Evolutionary conservation across 2,888 invertebrate genomes (phyloP).

Genomic region (Drosophila gaucha): DNA sequence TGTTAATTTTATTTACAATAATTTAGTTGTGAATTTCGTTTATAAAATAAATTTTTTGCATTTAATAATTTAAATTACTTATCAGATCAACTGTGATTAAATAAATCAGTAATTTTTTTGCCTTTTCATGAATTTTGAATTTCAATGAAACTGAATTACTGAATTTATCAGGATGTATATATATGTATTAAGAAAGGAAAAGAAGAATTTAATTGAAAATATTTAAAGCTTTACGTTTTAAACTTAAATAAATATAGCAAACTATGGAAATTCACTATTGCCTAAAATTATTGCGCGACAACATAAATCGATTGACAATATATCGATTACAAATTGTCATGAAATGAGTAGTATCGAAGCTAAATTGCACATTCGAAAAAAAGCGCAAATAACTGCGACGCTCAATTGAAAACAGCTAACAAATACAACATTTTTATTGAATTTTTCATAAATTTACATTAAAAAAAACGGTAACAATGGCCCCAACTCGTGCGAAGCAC

Average conservation of each 20-base stretch:
- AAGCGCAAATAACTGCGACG: slow-evolving; percentile 65
- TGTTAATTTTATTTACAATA: background rate
- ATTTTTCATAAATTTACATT: background rate
- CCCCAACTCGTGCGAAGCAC: slow-evolving; percentile 64
- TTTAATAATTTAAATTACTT: background rate
- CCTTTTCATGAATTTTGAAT: too few species aligned
- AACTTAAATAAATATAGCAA: too few species aligned
- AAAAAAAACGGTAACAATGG: slow-evolving; percentile 28
- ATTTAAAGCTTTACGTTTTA: too few species aligned
- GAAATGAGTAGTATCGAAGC: slow-evolving; percentile 20
- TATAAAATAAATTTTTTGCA: background rate
- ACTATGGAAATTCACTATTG: too few species aligned
- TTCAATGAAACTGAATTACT: too few species aligned
- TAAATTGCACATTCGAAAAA: slow-evolving; percentile 36
- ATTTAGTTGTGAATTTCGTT: too few species aligned
- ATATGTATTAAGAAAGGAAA: too few species aligned
- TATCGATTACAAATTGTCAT: slow-evolving; percentile 36
- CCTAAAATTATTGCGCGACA: background rate
- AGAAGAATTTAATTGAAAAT: too few species aligned
- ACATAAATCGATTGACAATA: background rate
- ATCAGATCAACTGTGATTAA: too few species aligned
- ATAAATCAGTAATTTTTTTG: too few species aligned
- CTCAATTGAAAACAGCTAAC: background rate
- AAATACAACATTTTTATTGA: background rate
- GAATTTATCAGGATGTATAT: too few species aligned